Base-by-base conservation (phyloP, 2,797 vertebrate species). In the Pitangus sulphuratus region DNA sequence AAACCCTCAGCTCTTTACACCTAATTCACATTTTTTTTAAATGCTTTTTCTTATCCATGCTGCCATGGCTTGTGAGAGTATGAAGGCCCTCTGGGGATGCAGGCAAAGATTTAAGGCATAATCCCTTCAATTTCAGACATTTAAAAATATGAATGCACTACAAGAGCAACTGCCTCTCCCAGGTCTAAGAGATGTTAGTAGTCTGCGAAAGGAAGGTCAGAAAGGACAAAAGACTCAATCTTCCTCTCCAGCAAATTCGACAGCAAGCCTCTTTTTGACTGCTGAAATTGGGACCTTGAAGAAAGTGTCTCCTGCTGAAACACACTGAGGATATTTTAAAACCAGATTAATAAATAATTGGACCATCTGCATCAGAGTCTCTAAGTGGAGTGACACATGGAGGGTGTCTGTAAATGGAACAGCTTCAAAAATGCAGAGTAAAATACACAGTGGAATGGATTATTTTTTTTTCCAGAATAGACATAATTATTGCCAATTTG, bases 311-410 rank as follows among this genome's bases (percentile, higher is more conserved):
- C 61, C 79, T 81, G 76, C 84, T 90, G 93, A 94, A 96, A 90
- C n/a, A 40, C 31, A 77, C 84, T 81, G 65, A 89, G 42, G 82
- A 78, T 94, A 92, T 93, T 96, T 96, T 91, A 91, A 94, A 96
- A 95, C 44, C 54, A 91, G 70, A 95, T 95, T 96, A 97, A 96
- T 96, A 96, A 97, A 96, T 96, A 93, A 96, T 91, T 88, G 79
- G 65, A 91, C 92, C 94, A 96, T 96, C 94, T 96, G 95, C 89
- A 96, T 90, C 87, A 84, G 51, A 89, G 80, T 74, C 84, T 48
- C 4, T 84, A 94, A 95, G 70, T 84, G 39, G 89, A 94, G 68
- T 91, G 94, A 95, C 92, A 93, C 90, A 82, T 42, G 50, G 91
- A 97, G 92, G 62, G 89, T 89, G 84, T 74, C 93, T 95, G 86